phyloP scores from a whole-genome alignment of 1,140 invertebrate genomes.

The Druon quercuslanigerum region DNA sequence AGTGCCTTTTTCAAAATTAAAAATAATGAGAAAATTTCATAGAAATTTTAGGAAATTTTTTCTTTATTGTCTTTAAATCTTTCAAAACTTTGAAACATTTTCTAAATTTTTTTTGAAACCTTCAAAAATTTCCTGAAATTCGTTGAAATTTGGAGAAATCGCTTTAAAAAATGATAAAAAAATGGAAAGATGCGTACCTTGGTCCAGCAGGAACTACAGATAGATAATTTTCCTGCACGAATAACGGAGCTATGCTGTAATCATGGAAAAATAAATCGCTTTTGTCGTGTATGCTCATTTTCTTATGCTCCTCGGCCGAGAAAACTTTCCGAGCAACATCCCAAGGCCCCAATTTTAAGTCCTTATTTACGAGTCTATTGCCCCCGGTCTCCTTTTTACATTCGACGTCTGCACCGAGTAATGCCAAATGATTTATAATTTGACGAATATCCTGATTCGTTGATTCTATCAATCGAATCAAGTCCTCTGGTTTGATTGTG shows the following conservation, averaged over 20 bases:
- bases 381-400: slow-evolving; percentile 72
- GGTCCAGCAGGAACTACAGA: slow-evolving; percentile 81
- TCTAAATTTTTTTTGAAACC: no score
- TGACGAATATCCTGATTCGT: slow-evolving; percentile 96
- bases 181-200: slow-evolving; percentile 74
- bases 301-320: slow-evolving; percentile 86
- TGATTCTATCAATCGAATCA: slow-evolving; percentile 90
- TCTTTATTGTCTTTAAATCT: no score
- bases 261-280: slow-evolving; percentile 97
- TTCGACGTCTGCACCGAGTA: slow-evolving; percentile 82
- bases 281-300: slow-evolving; percentile 91
- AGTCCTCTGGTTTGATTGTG: slow-evolving; percentile 84
- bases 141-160: no score
- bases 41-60: no score
- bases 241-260: slow-evolving; percentile 95
- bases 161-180: slow-evolving; percentile 19
- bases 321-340: slow-evolving; percentile 95
- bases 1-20: no score
- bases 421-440: slow-evolving; percentile 90
- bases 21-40: no score
- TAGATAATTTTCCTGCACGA: slow-evolving; percentile 98
- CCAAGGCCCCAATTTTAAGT: slow-evolving; percentile 94
- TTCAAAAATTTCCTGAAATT: no score
- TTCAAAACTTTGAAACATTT: no score
- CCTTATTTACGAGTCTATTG: slow-evolving; percentile 84